phyloP scores from a whole-genome alignment of 53 echinoderm and acorn worm species.

The Glandiceps talaboti region DNA sequence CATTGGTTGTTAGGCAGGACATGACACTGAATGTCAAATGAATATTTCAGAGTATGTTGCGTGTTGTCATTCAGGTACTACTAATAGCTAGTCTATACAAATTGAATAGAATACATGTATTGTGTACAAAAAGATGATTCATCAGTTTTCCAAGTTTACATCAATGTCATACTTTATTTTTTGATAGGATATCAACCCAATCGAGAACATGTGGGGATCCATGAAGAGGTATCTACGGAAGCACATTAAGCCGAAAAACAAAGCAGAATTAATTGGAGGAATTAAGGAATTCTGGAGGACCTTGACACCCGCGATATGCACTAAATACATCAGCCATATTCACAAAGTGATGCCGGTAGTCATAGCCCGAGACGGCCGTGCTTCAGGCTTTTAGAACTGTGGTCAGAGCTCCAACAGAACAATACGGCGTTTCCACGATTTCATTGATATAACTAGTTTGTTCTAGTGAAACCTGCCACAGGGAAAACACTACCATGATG shows the following conservation, averaged over 20 bases:
- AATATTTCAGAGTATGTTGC: too few relatives aligned
- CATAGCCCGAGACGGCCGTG: constrained; percentile 4
- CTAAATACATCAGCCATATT: constrained; percentile 14
- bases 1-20: too few relatives aligned
- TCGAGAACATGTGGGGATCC: constrained; percentile 37
- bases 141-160: too few relatives aligned
- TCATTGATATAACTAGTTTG: too few relatives aligned
- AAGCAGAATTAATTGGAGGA: constrained; percentile 16
- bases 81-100: too few relatives aligned
- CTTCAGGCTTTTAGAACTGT: constrained; percentile 22
- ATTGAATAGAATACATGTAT: too few relatives aligned
- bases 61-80: too few relatives aligned
- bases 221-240: constrained; percentile 29
- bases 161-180: neutral
- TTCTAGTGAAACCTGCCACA: too few relatives aligned
- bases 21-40: neutral
- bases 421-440: too few relatives aligned
- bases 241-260: constrained; percentile 16
- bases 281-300: constrained; percentile 15
- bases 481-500: too few relatives aligned
- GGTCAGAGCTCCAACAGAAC: too few relatives aligned
- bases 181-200: constrained; percentile 28
- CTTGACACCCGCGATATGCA: constrained; percentile 12
- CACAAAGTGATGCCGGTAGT: constrained; percentile 14
- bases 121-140: too few relatives aligned